A percentile compares a stretch with the other conserved stretches of the same genome.
Conservation (phyloP, 2,888 invertebrate species). For the Lasioglossum marginatum region DNA sequence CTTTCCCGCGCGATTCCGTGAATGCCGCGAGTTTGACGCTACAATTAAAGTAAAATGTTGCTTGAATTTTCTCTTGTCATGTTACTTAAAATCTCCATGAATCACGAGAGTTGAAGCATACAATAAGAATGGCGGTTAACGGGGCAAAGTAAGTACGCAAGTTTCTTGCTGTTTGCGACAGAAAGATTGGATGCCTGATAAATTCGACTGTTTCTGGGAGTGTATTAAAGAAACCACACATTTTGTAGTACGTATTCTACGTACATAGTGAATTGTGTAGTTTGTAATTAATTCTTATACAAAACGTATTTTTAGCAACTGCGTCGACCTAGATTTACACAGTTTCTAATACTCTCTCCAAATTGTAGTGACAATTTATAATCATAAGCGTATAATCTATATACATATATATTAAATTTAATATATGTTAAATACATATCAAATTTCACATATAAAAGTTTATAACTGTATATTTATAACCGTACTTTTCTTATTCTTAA, state of each 20-base stretch:
- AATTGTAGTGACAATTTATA: too few species aligned
- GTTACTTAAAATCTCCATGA: neutral
- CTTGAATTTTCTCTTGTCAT: neutral
- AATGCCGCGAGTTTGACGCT: neutral
- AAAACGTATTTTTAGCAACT: too few species aligned
- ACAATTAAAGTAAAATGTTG: constrained; percentile 10
- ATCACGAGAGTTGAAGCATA: neutral
- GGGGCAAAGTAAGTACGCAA: neutral
- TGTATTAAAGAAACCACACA: neutral
- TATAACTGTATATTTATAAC: too few species aligned
- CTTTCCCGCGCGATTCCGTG: constrained; percentile 20
- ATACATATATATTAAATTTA: too few species aligned
- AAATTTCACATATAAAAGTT: too few species aligned
- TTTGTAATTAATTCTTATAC: neutral
- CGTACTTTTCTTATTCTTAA: too few species aligned
- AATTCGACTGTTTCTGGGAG: neutral
- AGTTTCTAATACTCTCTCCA: too few species aligned
- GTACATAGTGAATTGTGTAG: too few species aligned
- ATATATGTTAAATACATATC: too few species aligned
- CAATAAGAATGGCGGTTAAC: neutral
- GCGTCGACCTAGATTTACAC: too few species aligned
- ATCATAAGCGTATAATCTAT: too few species aligned
- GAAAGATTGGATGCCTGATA: neutral
- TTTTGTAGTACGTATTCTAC: neutral
- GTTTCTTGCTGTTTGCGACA: neutral